Evolutionary conservation across 2,113 vertebrate species (phyloP).

Genomic region (Scomber colias): DNA sequence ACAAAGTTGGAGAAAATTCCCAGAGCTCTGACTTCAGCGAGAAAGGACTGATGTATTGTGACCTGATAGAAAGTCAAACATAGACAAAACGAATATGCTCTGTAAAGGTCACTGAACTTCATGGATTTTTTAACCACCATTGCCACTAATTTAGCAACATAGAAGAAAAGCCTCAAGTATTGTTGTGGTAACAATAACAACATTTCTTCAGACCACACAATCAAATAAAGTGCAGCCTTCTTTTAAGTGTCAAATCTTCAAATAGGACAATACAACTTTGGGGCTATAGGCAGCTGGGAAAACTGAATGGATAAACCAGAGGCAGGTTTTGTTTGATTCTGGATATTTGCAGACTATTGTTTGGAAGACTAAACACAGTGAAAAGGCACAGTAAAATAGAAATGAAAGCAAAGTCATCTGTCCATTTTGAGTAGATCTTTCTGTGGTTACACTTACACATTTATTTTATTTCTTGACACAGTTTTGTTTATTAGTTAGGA

Average conservation of each 20-base stretch:
- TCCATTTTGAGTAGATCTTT: not conserved
- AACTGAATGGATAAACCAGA: not conserved
- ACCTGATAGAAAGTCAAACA: conserved; percentile 4
- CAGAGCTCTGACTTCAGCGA: conserved; percentile 9
- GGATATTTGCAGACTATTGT: not conserved
- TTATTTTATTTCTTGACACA: not conserved
- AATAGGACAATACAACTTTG: too few species aligned
- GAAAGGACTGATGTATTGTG: not conserved
- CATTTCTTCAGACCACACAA: not conserved
- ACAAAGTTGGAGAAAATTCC: conserved; percentile 19
- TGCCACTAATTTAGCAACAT: not conserved
- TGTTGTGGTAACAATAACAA: not conserved
- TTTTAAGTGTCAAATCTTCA: conserved; percentile 12
- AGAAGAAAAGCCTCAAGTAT: not conserved
- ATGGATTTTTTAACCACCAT: not conserved
- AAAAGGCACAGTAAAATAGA: not conserved
- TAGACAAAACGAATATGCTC: not conserved
- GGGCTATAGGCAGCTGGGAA: not conserved
- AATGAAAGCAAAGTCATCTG: not conserved
- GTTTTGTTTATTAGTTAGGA: not conserved
- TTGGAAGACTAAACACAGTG: not conserved
- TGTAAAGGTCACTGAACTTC: not conserved
- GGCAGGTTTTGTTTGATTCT: not conserved
- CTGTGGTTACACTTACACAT: not conserved
- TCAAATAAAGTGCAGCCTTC: not conserved